Conservation (phyloP, 1,140 invertebrate genomes). For the Drosophila nebulosa region DNA sequence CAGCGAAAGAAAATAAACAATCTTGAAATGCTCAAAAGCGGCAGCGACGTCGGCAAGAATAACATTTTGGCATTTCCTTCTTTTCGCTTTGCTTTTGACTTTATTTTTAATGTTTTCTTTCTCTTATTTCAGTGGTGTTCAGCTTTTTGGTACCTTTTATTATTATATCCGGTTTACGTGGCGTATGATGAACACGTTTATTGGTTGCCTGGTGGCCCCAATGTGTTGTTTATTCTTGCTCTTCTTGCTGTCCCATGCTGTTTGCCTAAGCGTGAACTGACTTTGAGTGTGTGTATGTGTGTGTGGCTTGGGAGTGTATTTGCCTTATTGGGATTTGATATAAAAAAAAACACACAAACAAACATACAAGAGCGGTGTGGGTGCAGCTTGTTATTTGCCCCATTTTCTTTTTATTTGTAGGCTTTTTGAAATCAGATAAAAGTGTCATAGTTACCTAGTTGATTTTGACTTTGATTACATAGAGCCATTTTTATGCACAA, state of each 20-base stretch:
- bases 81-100: conserved; percentile 35
- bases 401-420: not conserved
- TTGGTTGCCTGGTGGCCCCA: conserved; percentile 49
- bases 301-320: not conserved
- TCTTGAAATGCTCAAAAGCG: conserved; percentile 8
- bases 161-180: conserved; percentile 72
- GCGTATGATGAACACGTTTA: conserved; percentile 68
- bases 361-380: conserved; percentile 3
- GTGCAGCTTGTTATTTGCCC: conserved; percentile 34
- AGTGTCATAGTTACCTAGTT: not conserved
- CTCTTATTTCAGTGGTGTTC: conserved; percentile 21
- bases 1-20: conserved; percentile 40
- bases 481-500: not conserved
- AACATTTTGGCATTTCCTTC: conserved; percentile 4
- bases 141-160: conserved; percentile 46
- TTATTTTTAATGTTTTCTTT: conserved; percentile 60
- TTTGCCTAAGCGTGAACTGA: conserved; percentile 38
- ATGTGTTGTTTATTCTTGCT: not conserved
- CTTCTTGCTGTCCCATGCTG: conserved; percentile 11
- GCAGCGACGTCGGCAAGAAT: not conserved
- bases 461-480: not conserved
- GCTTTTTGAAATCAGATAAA: not conserved
- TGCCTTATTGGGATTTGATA: conserved; percentile 54
- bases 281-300: conserved; percentile 12
- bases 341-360: conserved; percentile 18